A percentile compares a stretch with the other conserved stretches of the same genome.
Evolutionary conservation across 2,888 invertebrate species (phyloP).

Genomic region (Patella caerulea): DNA sequence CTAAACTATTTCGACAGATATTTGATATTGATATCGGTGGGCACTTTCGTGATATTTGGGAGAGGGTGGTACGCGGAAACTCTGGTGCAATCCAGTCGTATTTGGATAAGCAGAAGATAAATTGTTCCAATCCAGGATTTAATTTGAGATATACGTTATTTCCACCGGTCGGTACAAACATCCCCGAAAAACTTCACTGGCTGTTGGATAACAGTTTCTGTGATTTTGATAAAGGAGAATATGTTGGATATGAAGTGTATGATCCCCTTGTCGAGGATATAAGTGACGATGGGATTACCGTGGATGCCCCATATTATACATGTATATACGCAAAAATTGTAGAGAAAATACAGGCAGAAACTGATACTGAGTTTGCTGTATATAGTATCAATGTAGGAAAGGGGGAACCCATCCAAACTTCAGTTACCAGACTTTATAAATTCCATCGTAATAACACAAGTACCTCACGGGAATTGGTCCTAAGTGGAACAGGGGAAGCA

Average conservation of each 20-base stretch:
- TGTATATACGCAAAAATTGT: conserved; percentile 2
- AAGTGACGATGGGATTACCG: neutral
- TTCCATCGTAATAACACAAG: neutral
- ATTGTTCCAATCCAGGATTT: neutral
- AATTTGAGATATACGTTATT: neutral
- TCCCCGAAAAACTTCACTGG: conserved; percentile 15
- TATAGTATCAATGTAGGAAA: conserved; percentile 19
- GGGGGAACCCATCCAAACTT: conserved; percentile 11
- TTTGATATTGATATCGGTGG: no score
- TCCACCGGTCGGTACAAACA: conserved; percentile 17
- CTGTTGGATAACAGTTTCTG: conserved; percentile 17
- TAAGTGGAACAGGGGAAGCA: neutral
- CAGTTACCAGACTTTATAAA: neutral
- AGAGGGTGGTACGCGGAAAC: neutral
- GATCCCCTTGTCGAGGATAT: conserved; percentile 11
- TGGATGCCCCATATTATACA: neutral
- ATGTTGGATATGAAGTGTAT: conserved; percentile 19
- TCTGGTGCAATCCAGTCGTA: neutral
- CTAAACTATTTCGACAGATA: no score
- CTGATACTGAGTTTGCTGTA: neutral
- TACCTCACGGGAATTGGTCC: neutral
- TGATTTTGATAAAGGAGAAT: conserved; percentile 11
- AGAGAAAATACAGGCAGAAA: neutral
- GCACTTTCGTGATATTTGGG: no score
- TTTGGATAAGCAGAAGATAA: neutral